Conservation (phyloP, 2,888 invertebrate species). For the Shargacucullia verbasci region DNA sequence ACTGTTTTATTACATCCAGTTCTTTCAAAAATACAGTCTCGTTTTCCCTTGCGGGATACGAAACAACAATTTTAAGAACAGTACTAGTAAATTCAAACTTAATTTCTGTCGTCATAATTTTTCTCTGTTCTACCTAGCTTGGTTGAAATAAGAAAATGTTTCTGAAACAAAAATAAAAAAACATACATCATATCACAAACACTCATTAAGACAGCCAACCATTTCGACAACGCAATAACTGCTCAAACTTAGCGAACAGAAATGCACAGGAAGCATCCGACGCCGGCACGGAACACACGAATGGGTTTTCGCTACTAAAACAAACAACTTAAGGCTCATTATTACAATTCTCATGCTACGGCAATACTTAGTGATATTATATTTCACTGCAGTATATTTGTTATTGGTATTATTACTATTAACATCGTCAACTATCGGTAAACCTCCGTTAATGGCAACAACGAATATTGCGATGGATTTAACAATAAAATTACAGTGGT, state of each 20-base stretch:
- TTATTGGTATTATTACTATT: conserved; percentile 12
- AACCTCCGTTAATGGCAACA: conserved; percentile 21
- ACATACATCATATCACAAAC: conserved; percentile 20
- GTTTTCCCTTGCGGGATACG: neutral
- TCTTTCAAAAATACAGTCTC: neutral
- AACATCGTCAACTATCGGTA: conserved; percentile 15
- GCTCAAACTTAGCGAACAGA: conserved; percentile 38
- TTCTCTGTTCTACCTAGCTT: neutral
- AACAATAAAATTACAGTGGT: conserved; percentile 26
- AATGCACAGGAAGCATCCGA: conserved; percentile 40
- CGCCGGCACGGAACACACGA: conserved; percentile 36
- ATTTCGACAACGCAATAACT: conserved; percentile 51
- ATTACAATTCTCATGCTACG: conserved; percentile 17
- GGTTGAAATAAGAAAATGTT: neutral
- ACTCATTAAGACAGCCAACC: conserved; percentile 43
- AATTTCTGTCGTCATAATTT: neutral
- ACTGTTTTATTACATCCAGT: neutral
- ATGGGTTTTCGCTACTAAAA: conserved; percentile 25
- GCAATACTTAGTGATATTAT: conserved; percentile 18
- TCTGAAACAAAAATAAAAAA: conserved; percentile 8
- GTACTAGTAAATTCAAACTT: neutral
- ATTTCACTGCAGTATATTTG: conserved; percentile 15
- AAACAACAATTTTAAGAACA: neutral
- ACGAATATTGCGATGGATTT: conserved; percentile 20
- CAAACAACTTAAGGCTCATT: conserved; percentile 23